Base-by-base conservation (phyloP, 2,888 invertebrate genomes). In the Acanthoscelides obtectus region DNA sequence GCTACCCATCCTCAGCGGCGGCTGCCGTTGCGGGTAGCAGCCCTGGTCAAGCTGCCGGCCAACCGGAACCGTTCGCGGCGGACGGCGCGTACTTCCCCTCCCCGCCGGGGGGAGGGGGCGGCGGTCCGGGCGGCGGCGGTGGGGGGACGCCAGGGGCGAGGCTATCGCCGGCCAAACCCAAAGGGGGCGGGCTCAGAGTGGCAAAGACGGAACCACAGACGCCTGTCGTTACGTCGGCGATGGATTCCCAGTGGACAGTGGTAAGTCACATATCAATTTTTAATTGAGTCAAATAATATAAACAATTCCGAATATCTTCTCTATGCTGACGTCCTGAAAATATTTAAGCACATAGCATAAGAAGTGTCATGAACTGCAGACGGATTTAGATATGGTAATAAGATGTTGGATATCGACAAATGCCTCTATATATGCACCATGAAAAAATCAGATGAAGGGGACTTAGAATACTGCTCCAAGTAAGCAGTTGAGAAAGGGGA, bases 81-180 rank as follows among this genome's bases (percentile, higher is more conserved):
- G 84, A 87, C 85, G 85, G 87, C 80, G 89, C 87, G 84, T 91
- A 85, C 87, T 92, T 92, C 75, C 92, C 92, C 80, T 92, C 92
- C 87, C 79, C 89, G 86, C 82, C 85, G 87, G 45, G 45, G 45
- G 45, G 45, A 45, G 45, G 45, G 45, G 45, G 45, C 17, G 45
- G 45, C 84, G 88, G 45, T 17, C 45, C 45, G 5, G 45, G 45
- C 1, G 45, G 45, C 45, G 66, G 21, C 20, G 66, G 66, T 19
- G 20, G 20, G 20, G 66, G 66, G 20, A 20, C 63, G 82, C 87
- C 89, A 77, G 84, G 81, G 27, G 83, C 83, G 75, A 79, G 84
- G 70, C 76, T 84, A 66, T 84, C 84, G 85, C 85, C 89, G 85
- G 77, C 82, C 85, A 76, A 88, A 87, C 88, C 88, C 79, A 88